Evolutionary conservation across 2,797 vertebrate genomes (phyloP), one percentile per base, ranked within the genome.

Genomic region (Parauchenoglanis ngamensis): DNA sequence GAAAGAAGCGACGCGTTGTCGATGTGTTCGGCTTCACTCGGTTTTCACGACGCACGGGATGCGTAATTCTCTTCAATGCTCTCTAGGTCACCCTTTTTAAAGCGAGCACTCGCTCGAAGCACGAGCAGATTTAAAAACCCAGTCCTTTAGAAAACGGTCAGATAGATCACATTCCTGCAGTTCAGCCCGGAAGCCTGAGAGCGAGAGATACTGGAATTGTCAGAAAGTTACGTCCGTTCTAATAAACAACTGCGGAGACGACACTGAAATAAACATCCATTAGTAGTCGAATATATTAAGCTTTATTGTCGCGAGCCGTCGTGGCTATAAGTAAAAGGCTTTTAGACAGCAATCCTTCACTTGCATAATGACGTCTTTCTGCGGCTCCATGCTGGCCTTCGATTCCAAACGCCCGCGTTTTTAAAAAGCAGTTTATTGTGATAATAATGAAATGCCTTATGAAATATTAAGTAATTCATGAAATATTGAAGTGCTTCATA

Each of bases 401-500:
- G 25, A 3, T 23, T 7, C n/a, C 4, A 63, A 63, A 61, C 5
- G 10, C 35, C 35, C 35, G 35, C 40, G 2, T 13, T 80, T 80
- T 7, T 25, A 59, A 63, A 81, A 83, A 68, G 44, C 63, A 52
- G 28, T 68, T 83, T 83, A 83, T 54, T 54, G 46, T 68, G 63
- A 52, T 54, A 12, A 28, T 68, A 83, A 83, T 68, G 49, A 83
- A 83, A 85, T 76, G 44, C 63, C 25, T 83, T 46, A 54, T 83
- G 40, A 81, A 81, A 63, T 81, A 81, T 81, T 63, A 81, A 81
- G 40, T 23, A 15, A 0, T 15, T 25, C 57, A 81, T 81, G 8
- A 68, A 83, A 65, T 83, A 83, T 83, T 83, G 46, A 83, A 54
- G 19, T 2, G 31, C 63, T 68, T 31, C n/a, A 35, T 68, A 54